Conservation (phyloP, 1,140 invertebrate genomes). For the Drosophila paulistorum region DNA sequence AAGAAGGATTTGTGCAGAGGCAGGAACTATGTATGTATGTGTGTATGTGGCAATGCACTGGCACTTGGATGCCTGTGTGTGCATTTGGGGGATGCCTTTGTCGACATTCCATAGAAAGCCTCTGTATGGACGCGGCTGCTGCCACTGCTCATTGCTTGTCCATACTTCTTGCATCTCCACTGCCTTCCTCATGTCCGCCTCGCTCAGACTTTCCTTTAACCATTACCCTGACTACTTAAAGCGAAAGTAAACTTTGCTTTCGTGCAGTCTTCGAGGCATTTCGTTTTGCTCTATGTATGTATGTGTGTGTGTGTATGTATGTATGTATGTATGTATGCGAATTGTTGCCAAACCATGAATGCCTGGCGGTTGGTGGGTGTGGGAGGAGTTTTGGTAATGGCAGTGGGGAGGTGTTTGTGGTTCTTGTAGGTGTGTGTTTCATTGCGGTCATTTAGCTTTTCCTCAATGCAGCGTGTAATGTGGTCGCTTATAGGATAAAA, state of each 20-base stretch:
- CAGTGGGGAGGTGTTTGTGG: conserved; percentile 24
- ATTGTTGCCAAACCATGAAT: conserved; percentile 45
- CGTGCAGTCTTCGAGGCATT: conserved; percentile 49
- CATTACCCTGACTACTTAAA: conserved; percentile 67
- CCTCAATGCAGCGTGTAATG: conserved; percentile 80
- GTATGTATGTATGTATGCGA: conserved; percentile 39
- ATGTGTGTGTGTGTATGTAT: conserved; percentile 27
- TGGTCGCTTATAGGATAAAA: conserved; percentile 71
- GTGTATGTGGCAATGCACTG: conserved; percentile 42
- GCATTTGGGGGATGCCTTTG: conserved; percentile 56
- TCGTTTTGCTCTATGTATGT: conserved; percentile 26
- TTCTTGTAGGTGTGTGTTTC: conserved; percentile 63
- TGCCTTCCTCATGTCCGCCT: conserved; percentile 9
- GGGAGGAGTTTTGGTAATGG: not conserved
- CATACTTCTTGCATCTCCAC: not conserved
- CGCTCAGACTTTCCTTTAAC: not conserved
- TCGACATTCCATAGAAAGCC: conserved; percentile 50
- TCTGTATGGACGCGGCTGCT: not conserved
- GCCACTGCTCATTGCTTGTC: conserved; percentile 39
- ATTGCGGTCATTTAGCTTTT: conserved; percentile 76
- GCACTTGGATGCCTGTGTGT: conserved; percentile 64
- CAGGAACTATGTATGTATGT: not conserved
- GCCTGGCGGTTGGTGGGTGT: not conserved
- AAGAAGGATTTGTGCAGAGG: conserved; percentile 19
- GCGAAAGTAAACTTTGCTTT: conserved; percentile 77